Base-by-base conservation (phyloP, 1,140 invertebrate species). In the Anoplophora glabripennis region DNA sequence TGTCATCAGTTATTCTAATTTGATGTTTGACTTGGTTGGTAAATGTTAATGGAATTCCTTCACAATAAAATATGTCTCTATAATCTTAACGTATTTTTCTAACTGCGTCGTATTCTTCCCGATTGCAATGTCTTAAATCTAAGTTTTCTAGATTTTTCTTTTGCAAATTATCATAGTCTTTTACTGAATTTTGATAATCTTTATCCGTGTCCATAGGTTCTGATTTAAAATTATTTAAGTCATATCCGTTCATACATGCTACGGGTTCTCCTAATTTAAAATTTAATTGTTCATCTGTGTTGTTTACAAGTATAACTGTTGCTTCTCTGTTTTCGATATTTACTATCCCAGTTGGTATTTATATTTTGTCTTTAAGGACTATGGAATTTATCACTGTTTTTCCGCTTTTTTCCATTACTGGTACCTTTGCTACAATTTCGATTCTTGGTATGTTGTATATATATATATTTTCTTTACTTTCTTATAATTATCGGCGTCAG, bases 371-470 rank as follows among this genome's bases (percentile, higher is more conserved):
- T 34, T 48, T 14, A 44, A 59, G 40, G 7, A 53, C 45, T 10
- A 34, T 37, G 17, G 54, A 49, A 7, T 59, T 41, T 14, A 45
- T 40, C 12, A 59, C 12, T 45, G 49, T 41, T 47, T 47, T 10
- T 38, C 12, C 34, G 34, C 40, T 14, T 59, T 59, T 11, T 21
- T 28, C 11, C 33, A 53, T 63, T 17, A 63, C 48, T 11, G 57
- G 49, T 47, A 53, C 28, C 59, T 63, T 59, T 36, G 54, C 52
- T 4, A 63, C 17, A 12, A 33, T 41, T 53, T 59, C 12, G 15
- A 51, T 41, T 54, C 48, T 44, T 7, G 48, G 18, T 21, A 35
- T n/a, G n/a, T n/a, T n/a, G n/a, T n/a, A 9, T 28, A 59, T n/a
- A 34, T 58, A 15, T 11, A 11, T 28, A 14, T 10, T 28, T 28